Evolutionary conservation across 2,113 vertebrate genomes (phyloP), one percentile per base, ranked within the genome.

Genomic region (Colinus virginianus): DNA sequence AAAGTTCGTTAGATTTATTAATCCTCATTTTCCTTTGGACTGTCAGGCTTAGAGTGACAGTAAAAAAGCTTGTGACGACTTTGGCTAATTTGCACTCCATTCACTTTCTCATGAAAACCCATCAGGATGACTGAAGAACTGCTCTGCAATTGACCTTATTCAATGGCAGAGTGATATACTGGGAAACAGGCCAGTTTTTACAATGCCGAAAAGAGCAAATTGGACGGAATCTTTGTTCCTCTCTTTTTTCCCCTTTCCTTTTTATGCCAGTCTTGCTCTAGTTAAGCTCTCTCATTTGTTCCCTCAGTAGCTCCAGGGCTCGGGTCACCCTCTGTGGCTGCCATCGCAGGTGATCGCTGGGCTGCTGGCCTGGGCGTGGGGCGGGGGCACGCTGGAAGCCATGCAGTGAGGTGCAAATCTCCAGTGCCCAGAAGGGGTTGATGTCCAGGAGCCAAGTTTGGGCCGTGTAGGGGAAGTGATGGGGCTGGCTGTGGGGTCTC

Each of bases 151-250:
- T 97, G 97, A 97, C 97, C 97, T 97, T 96, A 97, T 98, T 98
- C 98, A 98, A 95, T 93, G 96, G 97, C 97, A 96, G 97, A 97
- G 95, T 92, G 97, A 97, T 97, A 96, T 92, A 97, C 98, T 98
- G 98, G 98, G 98, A 98, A 98, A 95, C 92, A 78, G 96, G 98
- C 98, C 98, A 98, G 98, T 90, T 94, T 92, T 82, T 93, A 98
- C 97, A 98, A 98, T 97, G 98, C 98, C 97, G 90, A 97, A 98
- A 98, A 98, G 98, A 97, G 97, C 98, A 98, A 98, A 98, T 98
- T 98, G 97, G 98, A 98, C 78, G 93, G 97, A 94, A 97, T 98
- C 97, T 98, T 98, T 98, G 97, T 98, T 97, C 97, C 92, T 96
- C 93, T 93, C 90, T 93, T 95, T 95, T 87, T 90, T 95, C 78